A percentile compares a stretch with the other conserved stretches of the same genome.
Evolutionary conservation across 2,797 vertebrate genomes (phyloP).

Genomic region (Megalops cyprinoides): DNA sequence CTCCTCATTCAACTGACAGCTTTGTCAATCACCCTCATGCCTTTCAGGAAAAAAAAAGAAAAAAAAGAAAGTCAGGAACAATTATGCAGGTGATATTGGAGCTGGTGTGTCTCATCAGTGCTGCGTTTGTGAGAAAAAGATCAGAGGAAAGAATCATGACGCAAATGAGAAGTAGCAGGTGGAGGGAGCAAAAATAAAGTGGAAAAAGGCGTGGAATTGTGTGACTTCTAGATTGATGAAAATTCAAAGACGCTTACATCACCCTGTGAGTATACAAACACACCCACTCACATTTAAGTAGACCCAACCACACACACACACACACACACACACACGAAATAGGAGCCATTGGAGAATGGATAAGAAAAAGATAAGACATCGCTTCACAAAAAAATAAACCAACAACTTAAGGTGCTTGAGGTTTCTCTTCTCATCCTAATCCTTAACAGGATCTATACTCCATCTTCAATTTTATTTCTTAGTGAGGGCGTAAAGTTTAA

Average conservation of each 20-base stretch:
- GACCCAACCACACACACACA: conserved; percentile 45
- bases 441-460: background rate
- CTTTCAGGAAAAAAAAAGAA: no score
- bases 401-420: background rate
- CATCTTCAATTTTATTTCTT: conserved; percentile 20
- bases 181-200: conserved; percentile 46
- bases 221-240: conserved; percentile 65
- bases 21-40: conserved; percentile 40
- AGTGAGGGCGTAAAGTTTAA: background rate
- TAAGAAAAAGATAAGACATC: background rate
- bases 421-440: background rate
- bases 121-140: background rate
- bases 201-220: conserved; percentile 25
- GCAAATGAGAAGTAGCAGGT: background rate
- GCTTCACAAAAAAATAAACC: background rate
- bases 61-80: background rate
- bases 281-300: no score
- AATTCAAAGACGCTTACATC: background rate
- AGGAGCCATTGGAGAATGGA: conserved; percentile 45
- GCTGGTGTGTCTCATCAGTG: background rate
- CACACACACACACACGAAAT: conserved; percentile 24
- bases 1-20: conserved; percentile 40
- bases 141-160: background rate
- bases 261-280: no score
- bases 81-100: background rate